Conservation (phyloP, 2,797 vertebrate species). For the Pristis pectinata region DNA sequence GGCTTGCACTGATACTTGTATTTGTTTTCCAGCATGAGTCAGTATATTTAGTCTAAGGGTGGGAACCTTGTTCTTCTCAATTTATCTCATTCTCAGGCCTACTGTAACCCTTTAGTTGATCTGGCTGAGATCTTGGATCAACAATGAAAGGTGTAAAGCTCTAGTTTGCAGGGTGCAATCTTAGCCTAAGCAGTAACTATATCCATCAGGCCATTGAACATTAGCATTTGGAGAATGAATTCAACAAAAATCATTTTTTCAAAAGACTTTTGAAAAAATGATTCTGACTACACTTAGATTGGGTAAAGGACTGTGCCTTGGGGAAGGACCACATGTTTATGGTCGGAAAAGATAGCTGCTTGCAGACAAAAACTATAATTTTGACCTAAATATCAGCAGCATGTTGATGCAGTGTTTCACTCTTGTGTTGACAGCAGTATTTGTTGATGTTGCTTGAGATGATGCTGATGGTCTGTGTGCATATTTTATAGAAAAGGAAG, state of each 20-base stretch:
- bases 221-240: not conserved
- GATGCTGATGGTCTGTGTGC: not conserved
- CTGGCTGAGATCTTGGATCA: not conserved
- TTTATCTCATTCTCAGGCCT: not conserved
- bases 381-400: not conserved
- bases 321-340: not conserved
- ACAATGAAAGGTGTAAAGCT: not conserved
- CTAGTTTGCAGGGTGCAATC: not conserved
- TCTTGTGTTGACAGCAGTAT: not conserved
- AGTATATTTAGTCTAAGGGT: not conserved
- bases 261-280: not conserved
- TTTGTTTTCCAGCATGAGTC: not conserved
- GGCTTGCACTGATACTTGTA: not conserved
- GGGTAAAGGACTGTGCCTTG: not conserved
- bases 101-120: not conserved
- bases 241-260: not conserved
- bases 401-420: not conserved
- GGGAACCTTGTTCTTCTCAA: not conserved
- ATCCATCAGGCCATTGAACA: not conserved
- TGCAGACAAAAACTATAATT: not conserved
- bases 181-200: not conserved
- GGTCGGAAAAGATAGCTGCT: not conserved
- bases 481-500: not conserved
- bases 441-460: not conserved
- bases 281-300: not conserved